Evolutionary conservation across 2,888 invertebrate species (phyloP), one percentile per base, ranked within the genome.

Genomic region (Antheraea assamensis): DNA sequence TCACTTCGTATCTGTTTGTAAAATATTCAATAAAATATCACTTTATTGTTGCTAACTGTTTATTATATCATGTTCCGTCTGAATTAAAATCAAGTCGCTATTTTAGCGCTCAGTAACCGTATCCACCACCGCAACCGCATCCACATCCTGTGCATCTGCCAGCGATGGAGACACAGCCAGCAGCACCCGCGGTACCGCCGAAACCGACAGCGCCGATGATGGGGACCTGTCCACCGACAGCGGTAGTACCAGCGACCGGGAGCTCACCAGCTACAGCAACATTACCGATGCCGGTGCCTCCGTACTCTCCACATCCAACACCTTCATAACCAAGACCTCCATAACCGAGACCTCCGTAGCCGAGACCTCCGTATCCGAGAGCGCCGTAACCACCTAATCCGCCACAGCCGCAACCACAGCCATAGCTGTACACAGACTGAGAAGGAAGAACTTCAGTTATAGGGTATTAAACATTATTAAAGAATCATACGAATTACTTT

Each of bases 181-280:
- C 77, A 72, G 85, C 83, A 42, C 80, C 83, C 52, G 85, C 79
- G 31, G 73, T 75, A 30, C 85, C 85, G 42, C 87, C 76, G 78
- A 85, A 87, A 3, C 70, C 75, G 30, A 85, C 84, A 27, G 79
- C 78, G 49, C 82, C 83, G 24, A 82, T 71, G 68, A 82, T 77
- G 24, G 83, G 81, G 42, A 86, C 75, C 52, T 77, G 78, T 15
- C 84, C 84, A n/a, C 75, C 74, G 47, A 85, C 76, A 31, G 74
- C 71, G 15, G 83, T 75, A 21, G 76, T 74, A 66, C 84, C 82
- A 30, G 77, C 42, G 42, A 42, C 42, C 0, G 42, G 42, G 42
- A 42, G 42, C 42, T 79, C 78, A 15, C 83, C 85, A 17, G 76
- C 77, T 30, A 84, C 84, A 7, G 76, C 80, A n/a, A 85, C 77